Conservation (phyloP, 2,888 invertebrate species). For the Gari tellinella region DNA sequence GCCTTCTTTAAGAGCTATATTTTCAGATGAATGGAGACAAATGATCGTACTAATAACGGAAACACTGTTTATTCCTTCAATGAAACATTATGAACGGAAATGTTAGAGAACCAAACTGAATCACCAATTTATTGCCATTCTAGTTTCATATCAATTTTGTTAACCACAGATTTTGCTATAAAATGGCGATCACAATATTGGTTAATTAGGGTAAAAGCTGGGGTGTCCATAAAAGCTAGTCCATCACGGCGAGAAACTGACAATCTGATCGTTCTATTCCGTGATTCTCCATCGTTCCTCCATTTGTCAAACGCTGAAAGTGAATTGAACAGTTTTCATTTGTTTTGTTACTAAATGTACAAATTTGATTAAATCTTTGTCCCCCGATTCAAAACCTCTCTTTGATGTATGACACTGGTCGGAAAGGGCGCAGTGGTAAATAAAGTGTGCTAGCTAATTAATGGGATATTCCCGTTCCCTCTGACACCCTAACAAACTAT, state of each 20-base stretch:
- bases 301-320: slow-evolving; percentile 51
- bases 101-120: too few relatives aligned
- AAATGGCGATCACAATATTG: slow-evolving; percentile 23
- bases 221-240: slow-evolving; percentile 11
- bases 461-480: slow-evolving; percentile 40
- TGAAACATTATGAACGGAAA: too few relatives aligned
- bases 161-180: slow-evolving; percentile 41
- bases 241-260: slow-evolving; percentile 32
- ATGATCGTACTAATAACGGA: not conserved
- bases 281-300: slow-evolving; percentile 51
- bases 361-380: slow-evolving; percentile 63
- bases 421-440: slow-evolving; percentile 48
- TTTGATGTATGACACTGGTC: slow-evolving; percentile 53
- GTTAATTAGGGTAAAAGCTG: slow-evolving; percentile 54
- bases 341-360: slow-evolving; percentile 57
- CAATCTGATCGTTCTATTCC: slow-evolving; percentile 47
- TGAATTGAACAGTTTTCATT: slow-evolving; percentile 58
- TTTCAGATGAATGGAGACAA: not conserved
- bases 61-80: not conserved
- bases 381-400: slow-evolving; percentile 30
- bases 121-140: too few relatives aligned
- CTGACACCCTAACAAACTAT: slow-evolving; percentile 39
- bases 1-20: not conserved
- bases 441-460: slow-evolving; percentile 48
- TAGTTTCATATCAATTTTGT: not conserved